Conservation (phyloP, 2,113 vertebrate species). For the Thunnus maccoyii region DNA sequence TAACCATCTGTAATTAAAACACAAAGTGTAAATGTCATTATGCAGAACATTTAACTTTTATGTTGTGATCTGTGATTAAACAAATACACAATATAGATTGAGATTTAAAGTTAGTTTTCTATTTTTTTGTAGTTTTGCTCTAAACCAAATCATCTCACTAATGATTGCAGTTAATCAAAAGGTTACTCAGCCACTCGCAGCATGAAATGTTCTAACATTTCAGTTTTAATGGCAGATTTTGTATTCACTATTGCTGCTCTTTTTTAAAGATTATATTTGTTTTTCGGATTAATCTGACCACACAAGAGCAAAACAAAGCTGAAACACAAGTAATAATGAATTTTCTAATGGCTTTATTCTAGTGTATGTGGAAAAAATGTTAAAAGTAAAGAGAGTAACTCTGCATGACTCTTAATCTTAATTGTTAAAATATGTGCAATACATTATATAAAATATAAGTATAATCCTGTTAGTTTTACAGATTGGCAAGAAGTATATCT, state of each 20-base stretch:
- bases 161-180: slow-evolving; percentile 8
- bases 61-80: background rate
- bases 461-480: no score
- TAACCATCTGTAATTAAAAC: slow-evolving; percentile 41
- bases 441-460: no score
- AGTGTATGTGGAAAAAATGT: background rate
- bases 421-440: no score
- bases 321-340: background rate
- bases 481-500: no score
- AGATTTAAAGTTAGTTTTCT: background rate
- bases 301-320: background rate
- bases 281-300: background rate
- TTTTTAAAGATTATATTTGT: background rate
- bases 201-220: background rate
- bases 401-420: no score
- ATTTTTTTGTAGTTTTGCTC: background rate
- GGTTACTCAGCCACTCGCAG: background rate
- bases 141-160: background rate
- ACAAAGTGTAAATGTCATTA: slow-evolving; percentile 10
- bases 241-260: background rate
- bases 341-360: background rate
- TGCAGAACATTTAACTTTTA: background rate
- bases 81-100: no score
- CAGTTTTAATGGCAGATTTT: background rate
- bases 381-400: background rate